Conservation (phyloP, 1,140 invertebrate species). For the Leguminivora glycinivorella region DNA sequence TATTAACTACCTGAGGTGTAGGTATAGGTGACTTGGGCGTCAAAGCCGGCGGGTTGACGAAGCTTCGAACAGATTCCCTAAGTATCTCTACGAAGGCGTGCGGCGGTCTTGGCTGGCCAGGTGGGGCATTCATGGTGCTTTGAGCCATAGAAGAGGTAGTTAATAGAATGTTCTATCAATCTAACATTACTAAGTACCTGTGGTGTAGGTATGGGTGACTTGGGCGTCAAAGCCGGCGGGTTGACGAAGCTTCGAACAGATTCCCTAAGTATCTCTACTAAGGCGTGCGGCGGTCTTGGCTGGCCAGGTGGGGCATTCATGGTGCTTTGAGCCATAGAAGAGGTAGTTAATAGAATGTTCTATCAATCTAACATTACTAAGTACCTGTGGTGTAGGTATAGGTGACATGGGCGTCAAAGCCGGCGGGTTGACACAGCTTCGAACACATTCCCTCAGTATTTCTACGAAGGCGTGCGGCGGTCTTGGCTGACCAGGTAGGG, state of each 20-base stretch:
- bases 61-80: conserved; percentile 90
- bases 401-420: background rate
- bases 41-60: conserved; percentile 93
- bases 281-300: conserved; percentile 73
- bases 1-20: conserved; percentile 81
- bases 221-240: conserved; percentile 89
- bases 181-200: too few species aligned
- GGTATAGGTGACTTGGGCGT: conserved; percentile 83
- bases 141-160: conserved; percentile 51
- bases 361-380: too few species aligned
- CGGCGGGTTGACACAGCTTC: conserved; percentile 90
- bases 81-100: conserved; percentile 89
- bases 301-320: conserved; percentile 37
- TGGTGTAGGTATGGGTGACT: conserved; percentile 82
- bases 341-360: too few species aligned
- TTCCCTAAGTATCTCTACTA: conserved; percentile 91
- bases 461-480: conserved; percentile 84
- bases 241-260: conserved; percentile 92
- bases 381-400: too few species aligned
- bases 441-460: conserved; percentile 90
- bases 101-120: conserved; percentile 40
- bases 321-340: conserved; percentile 46
- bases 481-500: conserved; percentile 34
- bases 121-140: conserved; percentile 38
- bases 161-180: too few species aligned